phyloP scores from a whole-genome alignment of 2,888 invertebrate species.

The Cerceris ruficornis region DNA sequence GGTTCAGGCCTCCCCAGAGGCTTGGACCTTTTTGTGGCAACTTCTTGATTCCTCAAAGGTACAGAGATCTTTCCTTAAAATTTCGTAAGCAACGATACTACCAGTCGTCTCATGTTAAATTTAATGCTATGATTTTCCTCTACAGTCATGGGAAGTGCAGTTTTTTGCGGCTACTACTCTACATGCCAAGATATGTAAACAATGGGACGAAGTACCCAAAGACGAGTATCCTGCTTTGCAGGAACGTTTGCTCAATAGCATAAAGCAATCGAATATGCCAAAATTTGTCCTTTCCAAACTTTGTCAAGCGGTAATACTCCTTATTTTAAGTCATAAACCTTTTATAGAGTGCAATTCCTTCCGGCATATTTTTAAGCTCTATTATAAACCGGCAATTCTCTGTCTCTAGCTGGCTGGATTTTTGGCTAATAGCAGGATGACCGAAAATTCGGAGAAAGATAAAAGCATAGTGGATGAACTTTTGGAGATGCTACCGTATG shows the following conservation, averaged over 20 bases:
- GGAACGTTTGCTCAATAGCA: slow-evolving; percentile 89
- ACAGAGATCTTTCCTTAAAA: slow-evolving; percentile 57
- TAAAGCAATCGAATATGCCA: slow-evolving; percentile 90
- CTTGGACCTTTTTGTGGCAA: slow-evolving; percentile 97
- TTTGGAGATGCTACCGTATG: slow-evolving; percentile 85
- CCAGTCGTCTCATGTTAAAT: slow-evolving; percentile 1
- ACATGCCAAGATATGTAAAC: slow-evolving; percentile 93
- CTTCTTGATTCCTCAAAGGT: slow-evolving; percentile 92
- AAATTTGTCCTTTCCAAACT: slow-evolving; percentile 93
- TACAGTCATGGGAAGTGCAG: slow-evolving; percentile 89
- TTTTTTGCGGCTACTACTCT: slow-evolving; percentile 96
- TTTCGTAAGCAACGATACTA: neutral
- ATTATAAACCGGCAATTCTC: neutral
- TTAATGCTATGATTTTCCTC: neutral
- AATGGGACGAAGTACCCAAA: slow-evolving; percentile 93
- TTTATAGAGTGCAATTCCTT: slow-evolving; percentile 5
- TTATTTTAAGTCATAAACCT: slow-evolving; percentile 1
- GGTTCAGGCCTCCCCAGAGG: slow-evolving; percentile 92
- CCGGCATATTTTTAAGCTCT: slow-evolving; percentile 1
- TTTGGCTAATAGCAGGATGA: slow-evolving; percentile 86
- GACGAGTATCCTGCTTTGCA: slow-evolving; percentile 90
- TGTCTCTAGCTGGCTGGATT: slow-evolving; percentile 90
- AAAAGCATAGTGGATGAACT: slow-evolving; percentile 89
- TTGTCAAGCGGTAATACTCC: slow-evolving; percentile 90
- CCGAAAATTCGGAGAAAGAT: slow-evolving; percentile 84